These are phyloP conservation scores for Lithosia quadra DNA, from an alignment of 2,888 invertebrate species.

Conservation along the genomic window DNA sequence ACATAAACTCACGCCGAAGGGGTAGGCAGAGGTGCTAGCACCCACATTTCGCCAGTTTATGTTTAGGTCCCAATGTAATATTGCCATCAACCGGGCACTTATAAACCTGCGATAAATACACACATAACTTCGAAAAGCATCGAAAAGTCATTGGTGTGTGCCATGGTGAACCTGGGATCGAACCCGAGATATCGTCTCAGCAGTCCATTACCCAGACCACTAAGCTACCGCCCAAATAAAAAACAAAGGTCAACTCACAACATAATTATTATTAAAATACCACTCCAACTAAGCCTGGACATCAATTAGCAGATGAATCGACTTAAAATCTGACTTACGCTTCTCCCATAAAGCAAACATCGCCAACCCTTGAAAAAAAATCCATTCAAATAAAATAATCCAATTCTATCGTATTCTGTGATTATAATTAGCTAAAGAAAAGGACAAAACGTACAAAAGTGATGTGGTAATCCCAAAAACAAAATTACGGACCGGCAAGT, in stretches of 20 bases:
- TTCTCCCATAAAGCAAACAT: neutral
- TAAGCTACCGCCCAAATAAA: neutral
- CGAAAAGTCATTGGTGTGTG: too few relatives aligned
- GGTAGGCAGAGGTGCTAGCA: too few relatives aligned
- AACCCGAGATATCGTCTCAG: too few relatives aligned
- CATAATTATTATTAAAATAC: neutral
- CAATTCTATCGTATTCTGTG: neutral
- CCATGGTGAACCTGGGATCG: too few relatives aligned
- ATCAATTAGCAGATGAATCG: neutral
- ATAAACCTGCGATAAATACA: too few relatives aligned
- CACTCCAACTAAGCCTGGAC: neutral
- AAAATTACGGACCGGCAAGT: slow-evolving; percentile 40
- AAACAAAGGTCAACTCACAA: neutral
- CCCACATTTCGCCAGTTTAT: too few relatives aligned
- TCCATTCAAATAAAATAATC: neutral
- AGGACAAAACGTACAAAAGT: slow-evolving; percentile 39
- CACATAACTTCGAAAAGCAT: too few relatives aligned
- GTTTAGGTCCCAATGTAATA: too few relatives aligned
- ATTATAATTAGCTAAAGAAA: slow-evolving; percentile 25
- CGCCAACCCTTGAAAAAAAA: neutral
- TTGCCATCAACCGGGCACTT: too few relatives aligned
- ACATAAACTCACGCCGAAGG: too few relatives aligned
- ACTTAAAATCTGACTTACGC: neutral
- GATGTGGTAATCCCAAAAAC: slow-evolving; percentile 48
- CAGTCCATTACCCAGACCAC: too few relatives aligned